Evolutionary conservation across 2,888 invertebrate genomes (phyloP).

Genomic region (Aspidiotus destructor): DNA sequence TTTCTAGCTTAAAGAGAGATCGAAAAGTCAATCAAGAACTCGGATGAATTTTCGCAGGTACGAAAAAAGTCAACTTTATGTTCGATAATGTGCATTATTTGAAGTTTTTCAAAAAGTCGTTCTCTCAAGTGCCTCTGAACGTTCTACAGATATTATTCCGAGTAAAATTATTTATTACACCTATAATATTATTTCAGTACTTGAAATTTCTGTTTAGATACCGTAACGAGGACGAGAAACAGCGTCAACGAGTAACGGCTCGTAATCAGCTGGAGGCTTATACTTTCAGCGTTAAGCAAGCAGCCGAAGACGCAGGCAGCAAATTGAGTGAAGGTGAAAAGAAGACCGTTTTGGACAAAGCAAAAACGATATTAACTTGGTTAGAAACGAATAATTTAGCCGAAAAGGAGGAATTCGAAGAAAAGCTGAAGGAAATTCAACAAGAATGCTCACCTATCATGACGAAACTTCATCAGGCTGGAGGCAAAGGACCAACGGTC

Average conservation of each 20-base stretch:
- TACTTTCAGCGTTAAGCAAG: slow-evolving; percentile 59
- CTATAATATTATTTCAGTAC: too few relatives aligned
- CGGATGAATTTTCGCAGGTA: too few relatives aligned
- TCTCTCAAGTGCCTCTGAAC: too few relatives aligned
- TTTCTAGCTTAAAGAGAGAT: too few relatives aligned
- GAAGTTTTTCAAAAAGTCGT: too few relatives aligned
- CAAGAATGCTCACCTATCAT: slow-evolving; percentile 67
- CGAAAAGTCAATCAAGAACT: too few relatives aligned
- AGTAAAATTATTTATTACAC: too few relatives aligned
- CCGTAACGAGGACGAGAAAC: slow-evolving; percentile 61
- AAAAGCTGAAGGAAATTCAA: slow-evolving; percentile 65
- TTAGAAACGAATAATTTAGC: slow-evolving; percentile 69
- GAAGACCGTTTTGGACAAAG: slow-evolving; percentile 51
- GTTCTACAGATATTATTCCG: too few relatives aligned
- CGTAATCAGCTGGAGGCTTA: slow-evolving; percentile 65
- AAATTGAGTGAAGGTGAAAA: slow-evolving; percentile 60
- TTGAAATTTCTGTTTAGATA: slow-evolving; percentile 42
- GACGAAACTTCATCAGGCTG: slow-evolving; percentile 66
- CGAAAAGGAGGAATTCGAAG: slow-evolving; percentile 65
- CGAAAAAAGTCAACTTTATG: too few relatives aligned
- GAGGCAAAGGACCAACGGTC: slow-evolving; percentile 43
- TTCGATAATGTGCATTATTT: too few relatives aligned
- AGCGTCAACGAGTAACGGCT: slow-evolving; percentile 56
- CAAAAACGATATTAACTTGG: slow-evolving; percentile 64
- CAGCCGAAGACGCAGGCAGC: slow-evolving; percentile 46